Conservation (phyloP, 2,888 invertebrate species). For the Drosophila merina region DNA sequence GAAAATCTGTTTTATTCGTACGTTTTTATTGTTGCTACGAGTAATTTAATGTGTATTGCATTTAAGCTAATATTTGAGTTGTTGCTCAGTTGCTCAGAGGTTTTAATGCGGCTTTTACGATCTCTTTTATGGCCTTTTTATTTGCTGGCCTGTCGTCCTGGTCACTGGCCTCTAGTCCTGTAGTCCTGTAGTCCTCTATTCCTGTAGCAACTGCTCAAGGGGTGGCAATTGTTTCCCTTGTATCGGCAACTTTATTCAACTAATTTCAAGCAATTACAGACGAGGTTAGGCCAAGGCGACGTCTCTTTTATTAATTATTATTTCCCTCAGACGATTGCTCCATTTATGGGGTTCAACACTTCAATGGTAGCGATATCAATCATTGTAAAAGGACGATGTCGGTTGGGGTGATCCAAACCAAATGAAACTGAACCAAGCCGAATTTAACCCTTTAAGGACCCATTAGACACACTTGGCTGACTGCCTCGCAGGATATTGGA, state of each 20-base stretch:
- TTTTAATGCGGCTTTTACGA: constrained; percentile 69
- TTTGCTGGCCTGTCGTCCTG: constrained; percentile 50
- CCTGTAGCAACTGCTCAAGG: constrained; percentile 7
- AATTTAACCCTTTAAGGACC: constrained; percentile 53
- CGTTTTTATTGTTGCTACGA: constrained; percentile 69
- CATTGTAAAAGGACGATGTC: constrained; percentile 16
- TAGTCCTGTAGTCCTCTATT: no score
- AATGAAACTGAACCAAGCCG: not conserved
- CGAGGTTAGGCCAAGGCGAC: not conserved
- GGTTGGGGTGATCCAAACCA: not conserved
- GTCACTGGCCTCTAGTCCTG: constrained; percentile 9
- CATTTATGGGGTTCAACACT: constrained; percentile 30
- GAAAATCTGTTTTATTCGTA: constrained; percentile 77
- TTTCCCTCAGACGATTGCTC: constrained; percentile 47
- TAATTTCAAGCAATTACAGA: constrained; percentile 69
- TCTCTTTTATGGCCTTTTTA: constrained; percentile 73
- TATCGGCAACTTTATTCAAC: constrained; percentile 63
- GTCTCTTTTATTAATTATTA: constrained; percentile 60
- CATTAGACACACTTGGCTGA: constrained; percentile 62
- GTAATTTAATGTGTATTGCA: constrained; percentile 76
- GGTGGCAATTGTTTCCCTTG: constrained; percentile 34
- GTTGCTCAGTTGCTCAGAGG: constrained; percentile 40
- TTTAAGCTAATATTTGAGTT: constrained; percentile 74
- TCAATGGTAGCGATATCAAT: constrained; percentile 34
- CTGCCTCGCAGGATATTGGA: constrained; percentile 26